Conservation (phyloP, 2,888 invertebrate species). For the Heliconius sara region DNA sequence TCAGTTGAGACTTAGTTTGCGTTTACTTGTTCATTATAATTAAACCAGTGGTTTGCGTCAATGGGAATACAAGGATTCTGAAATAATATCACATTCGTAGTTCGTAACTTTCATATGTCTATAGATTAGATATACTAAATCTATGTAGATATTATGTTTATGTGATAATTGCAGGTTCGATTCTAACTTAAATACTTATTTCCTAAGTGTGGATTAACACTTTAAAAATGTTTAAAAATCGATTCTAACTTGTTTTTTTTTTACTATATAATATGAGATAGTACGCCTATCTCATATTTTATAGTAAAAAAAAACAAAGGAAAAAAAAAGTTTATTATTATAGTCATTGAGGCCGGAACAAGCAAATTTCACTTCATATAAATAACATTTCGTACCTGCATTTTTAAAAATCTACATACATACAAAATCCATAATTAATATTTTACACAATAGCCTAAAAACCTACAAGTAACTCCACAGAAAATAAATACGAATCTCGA, state of each 20-base stretch:
- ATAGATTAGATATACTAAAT: background rate
- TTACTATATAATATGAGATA: too few species aligned
- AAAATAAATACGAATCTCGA: conserved; percentile 23
- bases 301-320: too few species aligned
- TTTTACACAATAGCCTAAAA: background rate
- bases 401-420: too few species aligned
- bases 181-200: background rate
- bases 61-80: conserved; percentile 53
- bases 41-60: conserved; percentile 57
- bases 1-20: conserved; percentile 34
- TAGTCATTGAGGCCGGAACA: too few species aligned
- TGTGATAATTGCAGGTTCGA: background rate
- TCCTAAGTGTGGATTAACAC: too few species aligned
- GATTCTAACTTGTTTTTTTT: background rate
- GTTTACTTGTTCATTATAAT: conserved; percentile 58
- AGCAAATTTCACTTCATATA: too few species aligned
- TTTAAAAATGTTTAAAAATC: too few species aligned
- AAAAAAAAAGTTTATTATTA: too few species aligned
- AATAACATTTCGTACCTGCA: too few species aligned
- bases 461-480: background rate
- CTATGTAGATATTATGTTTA: background rate
- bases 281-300: too few species aligned
- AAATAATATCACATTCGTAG: conserved; percentile 44
- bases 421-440: background rate
- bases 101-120: conserved; percentile 2